A percentile compares a stretch with the other conserved stretches of the same genome.
phyloP scores from a whole-genome alignment of 2,888 invertebrate genomes.

The Plusia festucae region DNA sequence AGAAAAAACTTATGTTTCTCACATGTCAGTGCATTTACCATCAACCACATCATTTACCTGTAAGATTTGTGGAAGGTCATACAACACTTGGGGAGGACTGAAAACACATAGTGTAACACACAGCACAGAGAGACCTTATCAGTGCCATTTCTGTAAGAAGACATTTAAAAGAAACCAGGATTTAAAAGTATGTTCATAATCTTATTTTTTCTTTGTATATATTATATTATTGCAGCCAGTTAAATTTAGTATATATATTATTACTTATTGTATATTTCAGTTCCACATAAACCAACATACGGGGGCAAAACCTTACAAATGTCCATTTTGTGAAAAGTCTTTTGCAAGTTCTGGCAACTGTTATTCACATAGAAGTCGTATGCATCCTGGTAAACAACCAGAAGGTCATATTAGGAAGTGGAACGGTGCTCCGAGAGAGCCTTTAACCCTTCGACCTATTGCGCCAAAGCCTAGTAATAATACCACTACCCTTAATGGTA shows the following conservation, averaged over 20 bases:
- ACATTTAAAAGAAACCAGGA: constrained; percentile 93
- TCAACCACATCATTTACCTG: constrained; percentile 79
- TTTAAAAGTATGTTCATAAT: constrained; percentile 88
- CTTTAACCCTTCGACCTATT: constrained; percentile 32
- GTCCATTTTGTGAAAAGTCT: constrained; percentile 92
- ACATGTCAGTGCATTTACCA: constrained; percentile 85
- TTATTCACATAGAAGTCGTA: constrained; percentile 92
- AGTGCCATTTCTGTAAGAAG: constrained; percentile 92
- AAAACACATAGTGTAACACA: constrained; percentile 92
- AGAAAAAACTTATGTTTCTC: constrained; percentile 90
- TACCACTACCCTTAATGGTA: constrained; percentile 63
- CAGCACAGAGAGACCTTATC: constrained; percentile 91
- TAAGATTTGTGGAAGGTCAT: constrained; percentile 91
- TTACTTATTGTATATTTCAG: constrained; percentile 74
- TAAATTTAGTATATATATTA: constrained; percentile 9
- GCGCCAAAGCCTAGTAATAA: constrained; percentile 47
- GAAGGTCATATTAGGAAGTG: constrained; percentile 55
- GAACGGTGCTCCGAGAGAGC: constrained; percentile 28
- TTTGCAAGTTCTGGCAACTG: constrained; percentile 93
- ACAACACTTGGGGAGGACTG: constrained; percentile 91
- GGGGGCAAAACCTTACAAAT: constrained; percentile 92
- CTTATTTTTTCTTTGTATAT: not conserved
- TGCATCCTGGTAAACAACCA: constrained; percentile 90
- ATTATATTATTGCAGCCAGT: too few species aligned
- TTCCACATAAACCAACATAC: constrained; percentile 94